A percentile compares a stretch with the other conserved stretches of the same genome.
These are phyloP conservation scores for Gallinago paraguaiae DNA, from an alignment of 2,113 vertebrate species.

Conservation along the genomic window DNA sequence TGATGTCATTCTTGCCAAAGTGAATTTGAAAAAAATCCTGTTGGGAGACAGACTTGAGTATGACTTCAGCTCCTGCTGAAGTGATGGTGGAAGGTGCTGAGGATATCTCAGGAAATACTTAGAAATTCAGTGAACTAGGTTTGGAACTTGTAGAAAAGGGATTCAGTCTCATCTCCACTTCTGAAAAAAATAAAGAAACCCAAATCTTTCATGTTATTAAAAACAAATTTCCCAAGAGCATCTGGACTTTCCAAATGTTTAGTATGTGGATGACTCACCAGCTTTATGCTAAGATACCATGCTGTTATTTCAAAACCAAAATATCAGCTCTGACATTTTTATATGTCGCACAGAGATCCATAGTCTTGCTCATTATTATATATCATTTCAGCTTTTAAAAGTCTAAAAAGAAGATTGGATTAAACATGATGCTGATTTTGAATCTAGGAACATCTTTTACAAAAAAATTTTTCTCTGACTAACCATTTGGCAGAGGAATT, in stretches of 20 bases:
- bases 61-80: background rate
- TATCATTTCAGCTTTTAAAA: conserved; percentile 18
- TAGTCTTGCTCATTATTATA: conserved; percentile 18
- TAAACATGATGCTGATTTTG: background rate
- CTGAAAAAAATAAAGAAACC: background rate
- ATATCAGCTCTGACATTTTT: conserved; percentile 50
- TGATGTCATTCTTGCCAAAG: background rate
- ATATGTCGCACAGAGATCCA: background rate
- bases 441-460: background rate
- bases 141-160: background rate
- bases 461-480: background rate
- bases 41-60: background rate
- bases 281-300: conserved; percentile 47
- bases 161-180: background rate
- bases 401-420: background rate
- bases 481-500: background rate
- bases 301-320: conserved; percentile 46
- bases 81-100: background rate
- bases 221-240: conserved; percentile 22
- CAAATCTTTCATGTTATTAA: conserved; percentile 44
- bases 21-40: background rate
- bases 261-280: conserved; percentile 45
- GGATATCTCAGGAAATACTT: background rate
- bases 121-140: background rate
- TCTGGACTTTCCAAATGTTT: conserved; percentile 52